These are phyloP conservation scores for Penaeus chinensis DNA, from an alignment of 1,140 invertebrate genomes.

Conservation along the genomic window DNA sequence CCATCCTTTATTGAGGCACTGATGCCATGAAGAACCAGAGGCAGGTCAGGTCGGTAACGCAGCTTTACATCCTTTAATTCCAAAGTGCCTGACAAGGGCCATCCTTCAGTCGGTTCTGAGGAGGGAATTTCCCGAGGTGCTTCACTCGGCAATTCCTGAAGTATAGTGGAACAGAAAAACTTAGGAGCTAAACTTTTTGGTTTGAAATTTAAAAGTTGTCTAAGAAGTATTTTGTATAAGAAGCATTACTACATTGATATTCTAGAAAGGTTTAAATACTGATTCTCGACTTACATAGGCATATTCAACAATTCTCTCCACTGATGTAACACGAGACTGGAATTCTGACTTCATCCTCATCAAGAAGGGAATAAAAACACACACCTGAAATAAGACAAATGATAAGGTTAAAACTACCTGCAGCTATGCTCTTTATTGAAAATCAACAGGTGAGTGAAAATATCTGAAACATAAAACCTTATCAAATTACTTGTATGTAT, in stretches of 20 bases:
- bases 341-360: slow-evolving; percentile 73
- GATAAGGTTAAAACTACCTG: not conserved
- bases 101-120: slow-evolving; percentile 64
- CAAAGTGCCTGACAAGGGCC: slow-evolving; percentile 69
- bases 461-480: too few relatives aligned
- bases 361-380: slow-evolving; percentile 73
- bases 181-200: too few relatives aligned
- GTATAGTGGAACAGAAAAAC: not conserved
- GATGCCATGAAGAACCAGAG: slow-evolving; percentile 68
- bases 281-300: slow-evolving; percentile 66
- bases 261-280: not conserved
- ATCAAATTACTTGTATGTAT: too few relatives aligned
- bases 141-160: slow-evolving; percentile 58
- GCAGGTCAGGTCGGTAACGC: slow-evolving; percentile 69
- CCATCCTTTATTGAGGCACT: slow-evolving; percentile 69
- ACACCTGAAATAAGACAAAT: slow-evolving; percentile 68
- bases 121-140: slow-evolving; percentile 58
- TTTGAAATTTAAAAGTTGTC: too few relatives aligned
- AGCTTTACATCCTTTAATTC: slow-evolving; percentile 68
- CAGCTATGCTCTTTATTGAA: not conserved
- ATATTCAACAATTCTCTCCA: slow-evolving; percentile 73
- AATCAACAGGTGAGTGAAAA: not conserved
- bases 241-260: not conserved
- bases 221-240: not conserved
- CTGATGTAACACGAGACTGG: slow-evolving; percentile 73